Conservation (phyloP, 2,113 vertebrate species). For the Myrmecobius fasciatus region DNA sequence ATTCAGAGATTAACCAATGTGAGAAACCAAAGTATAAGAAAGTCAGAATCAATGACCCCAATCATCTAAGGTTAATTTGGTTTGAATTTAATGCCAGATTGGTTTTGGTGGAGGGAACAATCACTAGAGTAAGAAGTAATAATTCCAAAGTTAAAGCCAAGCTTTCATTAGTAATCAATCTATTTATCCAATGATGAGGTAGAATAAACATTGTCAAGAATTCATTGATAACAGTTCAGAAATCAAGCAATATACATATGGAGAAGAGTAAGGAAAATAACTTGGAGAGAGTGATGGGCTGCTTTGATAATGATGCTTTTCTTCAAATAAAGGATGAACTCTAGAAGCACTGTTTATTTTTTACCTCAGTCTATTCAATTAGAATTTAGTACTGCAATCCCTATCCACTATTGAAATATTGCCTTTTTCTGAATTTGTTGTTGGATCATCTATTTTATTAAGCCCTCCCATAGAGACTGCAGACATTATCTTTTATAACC, state of each 20-base stretch:
- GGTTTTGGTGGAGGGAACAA: neutral
- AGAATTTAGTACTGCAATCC: neutral
- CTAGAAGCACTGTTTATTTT: neutral
- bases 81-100: neutral
- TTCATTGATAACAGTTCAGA: neutral
- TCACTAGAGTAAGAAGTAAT: neutral
- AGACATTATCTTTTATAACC: neutral
- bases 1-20: no score
- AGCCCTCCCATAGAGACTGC: neutral
- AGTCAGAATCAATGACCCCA: neutral
- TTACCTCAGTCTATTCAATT: neutral
- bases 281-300: neutral
- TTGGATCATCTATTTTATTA: neutral
- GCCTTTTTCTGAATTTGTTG: neutral
- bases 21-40: no score
- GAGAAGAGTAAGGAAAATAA: neutral
- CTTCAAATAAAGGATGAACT: neutral
- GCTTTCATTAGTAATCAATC: neutral
- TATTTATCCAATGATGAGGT: neutral
- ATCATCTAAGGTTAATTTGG: neutral
- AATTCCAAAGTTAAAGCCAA: neutral
- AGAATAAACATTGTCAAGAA: neutral
- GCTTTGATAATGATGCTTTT: neutral
- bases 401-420: neutral
- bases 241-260: neutral